A percentile compares a stretch with the other conserved stretches of the same genome.
These are phyloP conservation scores for Tetranychus piercei DNA, from an alignment of 2,888 invertebrate species.

Conservation along the genomic window DNA sequence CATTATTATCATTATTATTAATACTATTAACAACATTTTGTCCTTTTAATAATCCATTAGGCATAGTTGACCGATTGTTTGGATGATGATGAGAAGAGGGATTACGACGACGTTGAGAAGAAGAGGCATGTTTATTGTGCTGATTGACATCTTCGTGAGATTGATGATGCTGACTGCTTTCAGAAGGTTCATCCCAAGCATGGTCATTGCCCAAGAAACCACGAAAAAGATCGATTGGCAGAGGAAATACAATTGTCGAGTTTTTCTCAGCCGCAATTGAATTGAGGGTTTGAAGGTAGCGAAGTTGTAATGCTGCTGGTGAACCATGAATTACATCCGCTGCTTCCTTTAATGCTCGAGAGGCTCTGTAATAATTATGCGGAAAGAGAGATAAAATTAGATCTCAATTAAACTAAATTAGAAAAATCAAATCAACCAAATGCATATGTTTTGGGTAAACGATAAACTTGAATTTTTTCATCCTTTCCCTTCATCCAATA, in stretches of 20 bases:
- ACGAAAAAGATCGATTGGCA: conserved; percentile 9
- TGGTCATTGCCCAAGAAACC: not conserved
- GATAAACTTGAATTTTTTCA: no score
- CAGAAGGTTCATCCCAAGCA: not conserved
- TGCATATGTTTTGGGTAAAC: no score
- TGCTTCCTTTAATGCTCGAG: conserved; percentile 39
- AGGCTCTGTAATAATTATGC: conserved; percentile 42
- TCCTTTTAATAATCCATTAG: not conserved
- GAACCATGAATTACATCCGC: conserved; percentile 35
- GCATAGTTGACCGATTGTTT: not conserved
- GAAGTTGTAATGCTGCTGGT: conserved; percentile 30
- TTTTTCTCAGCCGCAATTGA: conserved; percentile 84
- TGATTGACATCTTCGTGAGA: not conserved
- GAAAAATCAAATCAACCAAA: no score
- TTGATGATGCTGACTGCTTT: not conserved
- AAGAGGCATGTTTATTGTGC: no score
- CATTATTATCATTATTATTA: conserved; percentile 15
- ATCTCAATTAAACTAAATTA: not conserved
- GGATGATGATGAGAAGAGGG: not conserved
- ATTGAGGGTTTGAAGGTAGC: conserved; percentile 74
- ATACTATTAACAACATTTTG: conserved; percentile 23
- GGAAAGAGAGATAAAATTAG: not conserved
- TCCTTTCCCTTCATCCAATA: no score
- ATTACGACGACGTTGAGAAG: no score
- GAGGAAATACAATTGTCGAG: conserved; percentile 71